A percentile compares a stretch with the other conserved stretches of the same genome.
phyloP scores from a whole-genome alignment of 1,140 invertebrate species.

The Calycopis cecrops region DNA sequence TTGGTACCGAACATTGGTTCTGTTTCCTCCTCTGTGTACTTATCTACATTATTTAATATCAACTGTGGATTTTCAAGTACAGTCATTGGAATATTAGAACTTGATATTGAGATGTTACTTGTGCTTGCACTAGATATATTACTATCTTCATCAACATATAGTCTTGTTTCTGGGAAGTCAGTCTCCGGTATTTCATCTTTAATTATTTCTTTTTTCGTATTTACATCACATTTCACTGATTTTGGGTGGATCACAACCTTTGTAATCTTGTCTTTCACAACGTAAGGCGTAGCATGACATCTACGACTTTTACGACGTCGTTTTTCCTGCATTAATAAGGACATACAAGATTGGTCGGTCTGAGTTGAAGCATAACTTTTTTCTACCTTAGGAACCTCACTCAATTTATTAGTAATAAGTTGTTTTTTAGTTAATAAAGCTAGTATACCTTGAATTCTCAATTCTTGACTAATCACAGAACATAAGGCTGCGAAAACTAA shows the following conservation, averaged over 20 bases:
- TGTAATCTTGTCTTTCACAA: constrained; percentile 22
- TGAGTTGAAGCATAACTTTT: constrained; percentile 19
- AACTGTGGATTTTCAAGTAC: constrained; percentile 26
- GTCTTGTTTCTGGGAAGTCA: constrained; percentile 28
- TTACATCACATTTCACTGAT: constrained; percentile 13
- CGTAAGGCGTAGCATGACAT: constrained; percentile 17
- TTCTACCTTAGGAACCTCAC: not conserved
- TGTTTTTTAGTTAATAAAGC: constrained; percentile 33
- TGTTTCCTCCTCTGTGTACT: constrained; percentile 32
- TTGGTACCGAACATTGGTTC: constrained; percentile 25
- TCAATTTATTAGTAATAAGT: constrained; percentile 3
- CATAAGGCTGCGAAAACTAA: constrained; percentile 39
- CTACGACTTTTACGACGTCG: constrained; percentile 6
- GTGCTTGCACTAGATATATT: constrained; percentile 37
- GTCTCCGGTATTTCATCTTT: not conserved
- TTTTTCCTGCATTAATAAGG: constrained; percentile 23
- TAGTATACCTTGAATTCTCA: constrained; percentile 44
- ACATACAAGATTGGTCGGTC: constrained; percentile 28
- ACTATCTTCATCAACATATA: constrained; percentile 38
- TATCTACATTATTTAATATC: constrained; percentile 35
- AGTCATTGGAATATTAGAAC: constrained; percentile 24
- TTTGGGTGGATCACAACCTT: constrained; percentile 25
- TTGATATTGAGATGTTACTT: constrained; percentile 35
- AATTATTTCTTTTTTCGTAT: not conserved
- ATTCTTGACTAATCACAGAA: constrained; percentile 43